Conservation (phyloP, 2,888 invertebrate genomes). For the Diachrysia chrysitis region DNA sequence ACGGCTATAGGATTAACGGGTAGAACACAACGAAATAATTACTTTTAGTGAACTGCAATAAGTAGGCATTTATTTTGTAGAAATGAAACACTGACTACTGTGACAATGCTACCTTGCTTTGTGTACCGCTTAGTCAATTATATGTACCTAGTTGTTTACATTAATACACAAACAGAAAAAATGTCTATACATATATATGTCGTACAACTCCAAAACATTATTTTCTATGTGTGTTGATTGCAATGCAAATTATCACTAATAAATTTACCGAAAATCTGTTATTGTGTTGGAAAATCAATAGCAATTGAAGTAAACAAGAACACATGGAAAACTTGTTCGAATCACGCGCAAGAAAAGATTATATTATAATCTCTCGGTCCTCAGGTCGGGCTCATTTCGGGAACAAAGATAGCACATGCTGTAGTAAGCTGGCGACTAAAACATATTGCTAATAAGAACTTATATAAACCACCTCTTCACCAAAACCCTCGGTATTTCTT, state of each 20-base stretch:
- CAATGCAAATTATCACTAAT: too few relatives aligned
- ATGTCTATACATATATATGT: too few relatives aligned
- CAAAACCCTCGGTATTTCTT: slow-evolving; percentile 81
- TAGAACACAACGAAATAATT: slow-evolving; percentile 78
- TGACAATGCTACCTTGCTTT: slow-evolving; percentile 12
- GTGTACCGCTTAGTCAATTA: background rate
- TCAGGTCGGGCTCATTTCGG: background rate
- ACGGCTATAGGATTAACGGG: slow-evolving; percentile 76
- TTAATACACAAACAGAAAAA: too few relatives aligned
- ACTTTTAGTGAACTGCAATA: slow-evolving; percentile 68
- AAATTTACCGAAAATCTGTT: too few relatives aligned
- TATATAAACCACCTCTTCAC: slow-evolving; percentile 81
- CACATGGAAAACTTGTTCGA: too few relatives aligned
- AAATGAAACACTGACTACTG: slow-evolving; percentile 23
- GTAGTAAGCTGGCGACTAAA: slow-evolving; percentile 74
- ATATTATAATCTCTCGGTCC: background rate
- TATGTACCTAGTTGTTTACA: too few relatives aligned
- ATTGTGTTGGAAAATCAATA: too few relatives aligned
- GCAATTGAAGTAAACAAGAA: too few relatives aligned
- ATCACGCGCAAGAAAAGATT: background rate
- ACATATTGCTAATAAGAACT: slow-evolving; percentile 73
- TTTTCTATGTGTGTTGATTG: too few relatives aligned
- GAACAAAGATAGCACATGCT: slow-evolving; percentile 65
- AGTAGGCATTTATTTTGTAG: slow-evolving; percentile 42
- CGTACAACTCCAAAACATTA: too few relatives aligned